Base-by-base conservation (phyloP, 1,140 invertebrate genomes). In the Euwallacea similis region DNA sequence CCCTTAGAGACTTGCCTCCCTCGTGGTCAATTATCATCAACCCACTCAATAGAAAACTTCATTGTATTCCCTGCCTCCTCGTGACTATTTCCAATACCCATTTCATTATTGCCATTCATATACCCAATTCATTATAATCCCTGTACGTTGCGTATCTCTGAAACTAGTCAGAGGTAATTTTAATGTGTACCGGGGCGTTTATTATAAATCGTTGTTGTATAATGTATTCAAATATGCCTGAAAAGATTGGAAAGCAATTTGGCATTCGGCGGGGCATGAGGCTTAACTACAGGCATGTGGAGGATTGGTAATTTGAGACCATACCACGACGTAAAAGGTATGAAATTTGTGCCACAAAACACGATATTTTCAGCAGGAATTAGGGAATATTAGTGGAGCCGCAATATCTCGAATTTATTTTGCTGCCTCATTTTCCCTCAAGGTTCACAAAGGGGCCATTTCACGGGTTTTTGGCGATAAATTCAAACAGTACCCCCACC, bases 61-160 rank as follows among this genome's bases (percentile, higher is more conserved):
- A 61, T 61, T 61, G 59, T 61, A 42, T 61, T 61, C 59, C 42
- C 21, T n/a, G 59, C 59, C 9, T 61, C 59, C 59, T 61, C 42
- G 33, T 61, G 59, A 61, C 59, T 61, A 41, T 61, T 61, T 61
- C 59, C 41, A 61, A 61, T 61, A 43, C 11, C 8, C 41, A 21
- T 42, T 61, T 61, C 41, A 21, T 61, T 61, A 61, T 61, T n/a
- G n/a, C n/a, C n/a, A n/a, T n/a, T n/a, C n/a, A n/a, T n/a, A n/a
- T n/a, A n/a, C n/a, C 8, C 41, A 21, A 61, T 61, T 61, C 41
- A 21, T 61, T 61, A 61, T 61, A 61, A 42, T 61, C 59, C 42
- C 42, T 0, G 59, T 61, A 16, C 11, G 42, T n/a, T 43, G 6
- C 7, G 41, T 61, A 61, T 8, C 11, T 21, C 42, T 7, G 59